Evolutionary conservation across 1,140 invertebrate genomes (phyloP), one percentile per base, ranked within the genome.

Genomic region (Choristoneura fumiferana): DNA sequence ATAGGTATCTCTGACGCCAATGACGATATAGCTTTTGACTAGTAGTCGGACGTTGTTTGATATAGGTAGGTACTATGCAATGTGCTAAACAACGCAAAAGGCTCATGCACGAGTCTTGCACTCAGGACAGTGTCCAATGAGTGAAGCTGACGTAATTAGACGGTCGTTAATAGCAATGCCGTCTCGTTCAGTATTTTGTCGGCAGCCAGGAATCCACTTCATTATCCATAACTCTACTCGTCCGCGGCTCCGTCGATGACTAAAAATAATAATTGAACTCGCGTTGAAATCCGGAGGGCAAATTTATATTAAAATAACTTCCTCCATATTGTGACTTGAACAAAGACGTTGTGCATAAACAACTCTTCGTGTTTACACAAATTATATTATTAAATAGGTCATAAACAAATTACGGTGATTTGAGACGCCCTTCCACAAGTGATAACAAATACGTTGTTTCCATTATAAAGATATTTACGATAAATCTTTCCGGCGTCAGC

Each of bases 281-380:
- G 36, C 58, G 63, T 53, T 62, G 65, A 69, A 49, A 66, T 54
- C 36, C 43, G 66, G 60, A 68, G 60, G 60, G 40, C 67, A 65
- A 69, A 66, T 49, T 29, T 29, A 29, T 6, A 66, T 65, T 63
- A 65, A 70, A 69, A 75, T 71, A 61, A 69, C 62, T 68, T 61
- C 63, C 61, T 57, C 35, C 65, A 58, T 63, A 38, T 62, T 67
- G 67, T 35, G 52, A 66, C 18, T 54, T 38, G 58, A 56, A 79
- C 76, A 79, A 78, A 79, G 76, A 67, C 68, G 61, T 56, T 38
- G 22, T 36, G 54, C 43, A 49, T 49, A 49, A 54, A 54, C 52
- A 54, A 29, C 34, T 29, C 8, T 9, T 29, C 34, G 33, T 45
- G 55, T 57, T 52, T 53, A 53, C 17, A 33, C 54, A 29, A 34